Evolutionary conservation across 92 coral and sea anemone species (phyloP).

Genomic region (Porites lobata): DNA sequence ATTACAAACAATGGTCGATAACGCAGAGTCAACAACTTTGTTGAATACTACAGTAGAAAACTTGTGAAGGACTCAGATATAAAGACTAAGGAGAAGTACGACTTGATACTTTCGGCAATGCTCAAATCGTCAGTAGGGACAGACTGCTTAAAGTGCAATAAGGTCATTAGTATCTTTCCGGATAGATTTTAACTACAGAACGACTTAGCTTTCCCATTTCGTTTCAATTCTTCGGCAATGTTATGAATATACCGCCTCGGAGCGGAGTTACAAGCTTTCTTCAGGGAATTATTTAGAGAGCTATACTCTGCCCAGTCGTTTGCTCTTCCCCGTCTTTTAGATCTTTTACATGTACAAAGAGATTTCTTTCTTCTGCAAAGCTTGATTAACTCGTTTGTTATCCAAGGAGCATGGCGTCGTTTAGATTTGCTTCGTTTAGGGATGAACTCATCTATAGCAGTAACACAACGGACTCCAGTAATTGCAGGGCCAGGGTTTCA

Average conservation of each 20-base stretch:
- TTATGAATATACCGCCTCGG: slow-evolving; percentile 21
- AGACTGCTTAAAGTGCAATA: background rate
- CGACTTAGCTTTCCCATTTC: background rate
- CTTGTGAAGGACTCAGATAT: slow-evolving; percentile 8
- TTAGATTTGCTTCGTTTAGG: slow-evolving; percentile 6
- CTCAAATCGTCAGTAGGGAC: slow-evolving; percentile 17
- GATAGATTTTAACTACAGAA: slow-evolving; percentile 14
- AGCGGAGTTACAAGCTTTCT: slow-evolving; percentile 22
- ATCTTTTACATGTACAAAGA: background rate
- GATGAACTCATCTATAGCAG: slow-evolving; percentile 20
- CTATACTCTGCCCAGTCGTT: slow-evolving; percentile 22
- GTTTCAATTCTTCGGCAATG: slow-evolving; percentile 11
- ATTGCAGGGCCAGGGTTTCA: background rate
- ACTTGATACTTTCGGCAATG: slow-evolving; percentile 19
- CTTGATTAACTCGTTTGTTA: slow-evolving; percentile 10
- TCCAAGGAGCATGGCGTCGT: slow-evolving; percentile 7
- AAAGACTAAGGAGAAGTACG: slow-evolving; percentile 20
- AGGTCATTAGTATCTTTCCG: slow-evolving; percentile 16
- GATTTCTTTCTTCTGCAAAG: slow-evolving; percentile 16
- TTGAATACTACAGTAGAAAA: background rate
- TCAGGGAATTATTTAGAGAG: slow-evolving; percentile 19
- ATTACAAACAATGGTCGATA: background rate
- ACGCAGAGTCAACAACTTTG: slow-evolving; percentile 16
- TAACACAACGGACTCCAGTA: background rate
- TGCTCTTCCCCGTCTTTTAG: background rate